Evolutionary conservation across 2,797 vertebrate genomes (phyloP).

Genomic region (Hybognathus amarus): DNA sequence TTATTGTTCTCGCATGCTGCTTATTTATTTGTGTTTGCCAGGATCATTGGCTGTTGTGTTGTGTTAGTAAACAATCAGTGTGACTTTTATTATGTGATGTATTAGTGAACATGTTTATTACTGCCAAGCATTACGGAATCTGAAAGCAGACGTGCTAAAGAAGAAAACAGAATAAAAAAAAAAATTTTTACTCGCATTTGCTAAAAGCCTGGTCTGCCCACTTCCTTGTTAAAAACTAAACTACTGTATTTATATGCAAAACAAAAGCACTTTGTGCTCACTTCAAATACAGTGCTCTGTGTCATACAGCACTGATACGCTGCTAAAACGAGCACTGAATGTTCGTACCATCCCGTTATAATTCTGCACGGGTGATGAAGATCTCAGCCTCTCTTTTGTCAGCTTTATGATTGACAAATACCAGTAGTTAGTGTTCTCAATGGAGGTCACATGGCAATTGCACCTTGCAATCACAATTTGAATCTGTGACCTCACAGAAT

Average conservation of each 20-base stretch:
- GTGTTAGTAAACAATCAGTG: neutral
- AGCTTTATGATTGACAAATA: slow-evolving; percentile 50
- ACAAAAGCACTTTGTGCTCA: slow-evolving; percentile 12
- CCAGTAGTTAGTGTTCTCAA: slow-evolving; percentile 50
- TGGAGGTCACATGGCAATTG: slow-evolving; percentile 51
- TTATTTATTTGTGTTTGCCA: neutral
- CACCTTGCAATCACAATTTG: slow-evolving; percentile 53
- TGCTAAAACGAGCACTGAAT: slow-evolving; percentile 9
- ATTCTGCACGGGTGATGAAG: slow-evolving; percentile 33
- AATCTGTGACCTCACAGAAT: slow-evolving; percentile 44
- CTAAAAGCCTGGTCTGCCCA: neutral
- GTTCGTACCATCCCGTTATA: slow-evolving; percentile 24
- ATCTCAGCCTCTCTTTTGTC: slow-evolving; percentile 49
- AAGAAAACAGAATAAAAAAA: neutral
- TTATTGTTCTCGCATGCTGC: slow-evolving; percentile 18
- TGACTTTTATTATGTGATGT: neutral
- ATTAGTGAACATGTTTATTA: neutral
- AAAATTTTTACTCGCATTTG: neutral
- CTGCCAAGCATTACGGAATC: neutral
- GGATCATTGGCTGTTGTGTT: slow-evolving; percentile 12
- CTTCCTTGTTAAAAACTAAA: slow-evolving; percentile 5
- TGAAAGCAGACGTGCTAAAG: neutral
- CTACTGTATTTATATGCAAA: slow-evolving; percentile 6
- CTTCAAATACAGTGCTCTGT: neutral
- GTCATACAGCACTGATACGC: slow-evolving; percentile 4